phyloP scores from a whole-genome alignment of 2,888 invertebrate species.

The Amphipoea oculea region DNA sequence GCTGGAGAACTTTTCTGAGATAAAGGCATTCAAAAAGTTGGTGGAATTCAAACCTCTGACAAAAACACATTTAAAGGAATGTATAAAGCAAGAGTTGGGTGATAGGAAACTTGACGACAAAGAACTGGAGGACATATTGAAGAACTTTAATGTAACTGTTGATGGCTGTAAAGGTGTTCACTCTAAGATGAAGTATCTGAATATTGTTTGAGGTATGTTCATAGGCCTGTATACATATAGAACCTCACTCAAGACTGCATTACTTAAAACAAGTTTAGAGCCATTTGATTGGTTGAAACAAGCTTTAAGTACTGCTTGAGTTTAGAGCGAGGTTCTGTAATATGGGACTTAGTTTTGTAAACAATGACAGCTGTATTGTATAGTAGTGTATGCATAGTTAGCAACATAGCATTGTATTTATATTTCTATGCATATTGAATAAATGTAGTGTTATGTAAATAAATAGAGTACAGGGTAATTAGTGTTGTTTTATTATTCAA shows the following conservation, averaged over 20 bases:
- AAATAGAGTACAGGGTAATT: constrained; percentile 28
- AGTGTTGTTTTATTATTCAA: constrained; percentile 47
- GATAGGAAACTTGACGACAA: constrained; percentile 62
- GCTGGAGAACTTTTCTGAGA: constrained; percentile 69
- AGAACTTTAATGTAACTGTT: constrained; percentile 81
- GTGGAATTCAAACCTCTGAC: constrained; percentile 80
- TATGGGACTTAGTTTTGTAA: constrained; percentile 9
- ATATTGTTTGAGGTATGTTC: constrained; percentile 71
- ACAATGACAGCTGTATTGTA: constrained; percentile 31
- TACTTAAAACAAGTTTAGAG: not conserved
- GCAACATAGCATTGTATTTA: constrained; percentile 20
- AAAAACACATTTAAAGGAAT: constrained; percentile 77
- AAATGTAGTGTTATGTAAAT: constrained; percentile 40
- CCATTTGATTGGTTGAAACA: not conserved
- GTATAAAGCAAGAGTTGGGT: constrained; percentile 80
- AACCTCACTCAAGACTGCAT: not conserved
- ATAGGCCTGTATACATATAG: not conserved
- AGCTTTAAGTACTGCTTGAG: not conserved
- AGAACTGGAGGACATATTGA: constrained; percentile 74
- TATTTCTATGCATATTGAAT: constrained; percentile 20
- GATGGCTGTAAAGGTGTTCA: constrained; percentile 89
- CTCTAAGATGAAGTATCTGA: constrained; percentile 83
- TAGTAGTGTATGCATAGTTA: constrained; percentile 25
- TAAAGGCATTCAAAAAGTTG: constrained; percentile 74
- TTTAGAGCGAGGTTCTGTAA: not conserved